A percentile compares a stretch with the other conserved stretches of the same genome.
phyloP scores from a whole-genome alignment of 2,797 vertebrate genomes.

The Danio tinwini region DNA sequence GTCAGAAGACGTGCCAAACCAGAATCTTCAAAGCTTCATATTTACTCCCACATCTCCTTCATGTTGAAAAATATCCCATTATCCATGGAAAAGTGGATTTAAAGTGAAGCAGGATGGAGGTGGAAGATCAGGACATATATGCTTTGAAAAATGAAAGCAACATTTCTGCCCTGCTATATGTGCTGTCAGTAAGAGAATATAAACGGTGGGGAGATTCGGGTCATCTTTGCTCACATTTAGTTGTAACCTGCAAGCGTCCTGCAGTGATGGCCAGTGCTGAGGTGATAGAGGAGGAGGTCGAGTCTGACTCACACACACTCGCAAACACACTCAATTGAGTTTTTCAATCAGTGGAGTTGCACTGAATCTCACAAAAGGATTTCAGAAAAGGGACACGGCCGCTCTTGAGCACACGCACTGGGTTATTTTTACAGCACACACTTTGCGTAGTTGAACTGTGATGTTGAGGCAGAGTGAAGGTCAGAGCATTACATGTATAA shows the following conservation, averaged over 20 bases:
- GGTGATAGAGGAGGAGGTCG: constrained; percentile 28
- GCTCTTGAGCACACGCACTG: background rate
- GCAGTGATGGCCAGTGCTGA: background rate
- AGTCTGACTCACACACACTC: constrained; percentile 28
- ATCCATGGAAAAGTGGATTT: background rate
- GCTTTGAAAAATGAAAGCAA: background rate
- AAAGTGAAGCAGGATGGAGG: background rate
- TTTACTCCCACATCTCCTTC: background rate
- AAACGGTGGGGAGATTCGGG: background rate
- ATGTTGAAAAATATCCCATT: constrained; percentile 7
- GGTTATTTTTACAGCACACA: constrained; percentile 8
- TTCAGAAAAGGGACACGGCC: constrained; percentile 15
- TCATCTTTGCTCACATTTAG: constrained; percentile 17
- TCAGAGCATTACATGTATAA: constrained; percentile 25
- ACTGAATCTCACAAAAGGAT: constrained; percentile 29
- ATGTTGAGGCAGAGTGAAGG: constrained; percentile 29
- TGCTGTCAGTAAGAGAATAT: background rate
- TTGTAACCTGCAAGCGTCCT: constrained; percentile 1
- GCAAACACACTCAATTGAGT: constrained; percentile 16
- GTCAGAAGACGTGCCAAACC: background rate
- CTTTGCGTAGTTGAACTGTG: constrained; percentile 24
- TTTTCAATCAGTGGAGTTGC: constrained; percentile 21
- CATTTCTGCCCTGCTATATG: background rate
- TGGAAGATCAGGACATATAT: background rate
- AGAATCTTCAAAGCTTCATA: constrained; percentile 18